Evolutionary conservation across 1,140 invertebrate species (phyloP).

Genomic region (Halesus radiatus): DNA sequence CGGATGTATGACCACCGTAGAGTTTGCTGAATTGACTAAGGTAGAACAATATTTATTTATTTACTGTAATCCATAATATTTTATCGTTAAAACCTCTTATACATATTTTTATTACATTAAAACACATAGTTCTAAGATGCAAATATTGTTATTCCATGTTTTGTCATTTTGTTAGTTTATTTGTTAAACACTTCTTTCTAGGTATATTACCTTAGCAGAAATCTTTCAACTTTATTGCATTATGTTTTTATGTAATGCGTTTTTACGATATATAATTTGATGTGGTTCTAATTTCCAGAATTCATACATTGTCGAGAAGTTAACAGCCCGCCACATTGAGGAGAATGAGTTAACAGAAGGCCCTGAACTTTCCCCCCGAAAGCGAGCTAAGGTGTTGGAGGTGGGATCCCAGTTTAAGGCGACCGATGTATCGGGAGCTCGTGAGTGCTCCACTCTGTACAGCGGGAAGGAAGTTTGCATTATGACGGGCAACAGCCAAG

Average conservation of each 20-base stretch:
- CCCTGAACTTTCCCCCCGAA: constrained; percentile 63
- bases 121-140: no score
- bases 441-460: constrained; percentile 72
- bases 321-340: constrained; percentile 73
- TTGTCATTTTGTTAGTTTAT: no score
- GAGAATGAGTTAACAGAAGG: constrained; percentile 68
- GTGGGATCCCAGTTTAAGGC: constrained; percentile 61
- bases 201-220: no score
- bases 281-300: constrained; percentile 59
- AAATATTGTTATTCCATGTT: no score
- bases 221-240: no score
- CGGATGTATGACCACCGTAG: constrained; percentile 80
- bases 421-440: constrained; percentile 59
- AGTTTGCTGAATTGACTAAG: constrained; percentile 79
- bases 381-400: constrained; percentile 59
- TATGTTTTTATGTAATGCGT: no score
- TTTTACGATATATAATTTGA: no score
- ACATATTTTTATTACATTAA: no score
- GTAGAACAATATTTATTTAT: constrained; percentile 62
- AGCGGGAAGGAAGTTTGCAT: constrained; percentile 83
- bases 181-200: no score
- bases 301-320: constrained; percentile 72
- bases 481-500: constrained; percentile 73
- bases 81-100: no score
- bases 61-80: no score